Evolutionary conservation across 2,797 vertebrate genomes (phyloP), one percentile per base, ranked within the genome.

Genomic region (Cynodonichthys magdalenae): DNA sequence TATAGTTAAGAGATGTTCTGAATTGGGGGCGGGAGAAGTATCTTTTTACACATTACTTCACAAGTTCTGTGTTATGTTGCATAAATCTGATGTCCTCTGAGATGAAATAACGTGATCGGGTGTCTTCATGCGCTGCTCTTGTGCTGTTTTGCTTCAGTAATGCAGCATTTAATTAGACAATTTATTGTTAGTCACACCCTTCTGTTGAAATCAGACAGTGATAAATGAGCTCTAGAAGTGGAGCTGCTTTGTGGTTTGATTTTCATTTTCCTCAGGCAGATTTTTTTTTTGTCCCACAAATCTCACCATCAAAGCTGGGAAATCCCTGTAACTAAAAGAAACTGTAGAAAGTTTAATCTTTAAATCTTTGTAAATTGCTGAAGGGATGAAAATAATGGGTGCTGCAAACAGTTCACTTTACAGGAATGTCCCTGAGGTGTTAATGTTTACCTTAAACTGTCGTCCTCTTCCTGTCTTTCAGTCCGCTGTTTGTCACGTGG

Each of bases 401-500:
- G 31, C 31, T 34, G 31, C 24, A 34, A 34, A 34, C 6, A 31
- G 31, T 10, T 7, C 6, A 34, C 6, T 34, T 10, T 28, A 5
- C 41, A 70, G 48, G 50, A 55, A 61, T 66, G 36, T 62, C n/a
- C 51, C 52, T 56, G 18, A 55, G 12, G 8, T 58, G 14, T 62
- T 36, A 18, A 24, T 3, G 42, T 48, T 36, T 27, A 15, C 28
- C 59, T 50, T 48, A 71, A 77, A 53, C 4, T 59, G 27, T 61
- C 50, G 4, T 75, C 55, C 51, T 53, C 12, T 42, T 50, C 42
- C 60, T 84, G 14, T 84, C 60, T 91, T 89, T 77, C 94, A 99
- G 98, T 93, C 98, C 98, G 67, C 96, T 99, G 93, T 99, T 99
- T 94, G 98, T 99, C 94, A 99, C 98, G 52, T 99, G 98, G 98